Conservation (phyloP, 1,140 invertebrate species). For the Matsumurasca onukii region DNA sequence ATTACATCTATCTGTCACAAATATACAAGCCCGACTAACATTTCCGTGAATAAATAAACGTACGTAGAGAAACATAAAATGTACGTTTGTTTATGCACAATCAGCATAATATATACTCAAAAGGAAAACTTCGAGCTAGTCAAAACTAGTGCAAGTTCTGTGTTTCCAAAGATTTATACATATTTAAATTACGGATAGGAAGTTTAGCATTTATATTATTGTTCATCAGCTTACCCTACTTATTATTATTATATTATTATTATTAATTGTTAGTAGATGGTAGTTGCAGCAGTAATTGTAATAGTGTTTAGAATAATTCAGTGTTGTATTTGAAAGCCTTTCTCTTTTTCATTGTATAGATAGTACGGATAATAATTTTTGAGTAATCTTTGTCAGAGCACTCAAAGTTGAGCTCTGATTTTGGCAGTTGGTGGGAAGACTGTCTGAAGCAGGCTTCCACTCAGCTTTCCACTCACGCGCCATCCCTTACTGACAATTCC, state of each 20-base stretch:
- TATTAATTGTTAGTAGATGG: constrained; percentile 38
- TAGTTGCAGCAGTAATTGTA: constrained; percentile 39
- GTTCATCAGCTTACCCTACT: constrained; percentile 21
- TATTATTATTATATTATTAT: constrained; percentile 39
- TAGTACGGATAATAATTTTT: constrained; percentile 6
- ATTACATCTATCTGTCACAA: background rate
- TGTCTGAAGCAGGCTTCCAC: background rate
- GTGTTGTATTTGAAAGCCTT: constrained; percentile 38
- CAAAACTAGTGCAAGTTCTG: constrained; percentile 44
- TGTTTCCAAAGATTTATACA: constrained; percentile 40
- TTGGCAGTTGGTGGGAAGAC: background rate
- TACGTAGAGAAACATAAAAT: background rate
- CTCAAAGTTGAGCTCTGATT: background rate
- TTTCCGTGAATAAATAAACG: background rate
- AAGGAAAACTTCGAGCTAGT: constrained; percentile 39
- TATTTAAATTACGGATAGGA: constrained; percentile 32
- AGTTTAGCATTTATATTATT: constrained; percentile 21
- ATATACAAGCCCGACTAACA: background rate
- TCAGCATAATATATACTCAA: constrained; percentile 2
- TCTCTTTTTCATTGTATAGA: constrained; percentile 17
- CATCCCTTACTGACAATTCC: constrained; percentile 13
- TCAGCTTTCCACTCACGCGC: too few species aligned
- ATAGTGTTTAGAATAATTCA: constrained; percentile 38
- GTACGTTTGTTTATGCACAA: background rate
- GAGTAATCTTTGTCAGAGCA: constrained; percentile 13